Evolutionary conservation across 2,113 vertebrate genomes (phyloP).

Genomic region (Vicugna pacos): DNA sequence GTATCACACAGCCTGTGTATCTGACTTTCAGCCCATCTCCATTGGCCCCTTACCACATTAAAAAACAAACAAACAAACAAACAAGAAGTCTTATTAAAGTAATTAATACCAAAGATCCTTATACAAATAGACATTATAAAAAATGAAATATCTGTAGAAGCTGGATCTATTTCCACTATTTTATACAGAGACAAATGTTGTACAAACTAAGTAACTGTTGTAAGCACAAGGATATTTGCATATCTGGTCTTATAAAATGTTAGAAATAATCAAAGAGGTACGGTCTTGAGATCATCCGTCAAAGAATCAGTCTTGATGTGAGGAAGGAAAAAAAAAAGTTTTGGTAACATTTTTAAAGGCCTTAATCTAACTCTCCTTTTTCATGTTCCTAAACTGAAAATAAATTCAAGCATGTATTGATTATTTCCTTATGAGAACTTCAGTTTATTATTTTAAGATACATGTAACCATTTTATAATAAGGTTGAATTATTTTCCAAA

Average conservation of each 20-base stretch:
- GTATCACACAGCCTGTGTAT: conserved; percentile 32
- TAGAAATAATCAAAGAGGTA: not conserved
- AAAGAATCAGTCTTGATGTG: not conserved
- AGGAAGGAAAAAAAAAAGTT: not conserved
- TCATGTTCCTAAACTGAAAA: not conserved
- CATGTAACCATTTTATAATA: not conserved
- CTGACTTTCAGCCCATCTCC: not conserved
- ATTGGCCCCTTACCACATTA: not conserved
- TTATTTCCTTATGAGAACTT: not conserved
- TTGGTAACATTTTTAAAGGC: not conserved
- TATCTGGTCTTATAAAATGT: not conserved
- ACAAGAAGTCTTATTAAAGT: not conserved
- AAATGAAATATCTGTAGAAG: not conserved
- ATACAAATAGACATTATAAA: not conserved
- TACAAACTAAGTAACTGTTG: not conserved
- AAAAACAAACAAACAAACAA: not conserved
- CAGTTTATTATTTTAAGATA: not conserved
- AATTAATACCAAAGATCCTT: not conserved
- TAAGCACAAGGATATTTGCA: not conserved
- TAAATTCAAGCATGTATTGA: not conserved
- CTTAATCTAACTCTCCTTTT: not conserved
- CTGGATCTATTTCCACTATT: not conserved
- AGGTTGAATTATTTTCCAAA: not conserved
- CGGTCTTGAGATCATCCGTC: not conserved
- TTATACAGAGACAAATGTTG: not conserved